phyloP scores from a whole-genome alignment of 2,797 vertebrate species.

The Arnoldichthys spilopterus region DNA sequence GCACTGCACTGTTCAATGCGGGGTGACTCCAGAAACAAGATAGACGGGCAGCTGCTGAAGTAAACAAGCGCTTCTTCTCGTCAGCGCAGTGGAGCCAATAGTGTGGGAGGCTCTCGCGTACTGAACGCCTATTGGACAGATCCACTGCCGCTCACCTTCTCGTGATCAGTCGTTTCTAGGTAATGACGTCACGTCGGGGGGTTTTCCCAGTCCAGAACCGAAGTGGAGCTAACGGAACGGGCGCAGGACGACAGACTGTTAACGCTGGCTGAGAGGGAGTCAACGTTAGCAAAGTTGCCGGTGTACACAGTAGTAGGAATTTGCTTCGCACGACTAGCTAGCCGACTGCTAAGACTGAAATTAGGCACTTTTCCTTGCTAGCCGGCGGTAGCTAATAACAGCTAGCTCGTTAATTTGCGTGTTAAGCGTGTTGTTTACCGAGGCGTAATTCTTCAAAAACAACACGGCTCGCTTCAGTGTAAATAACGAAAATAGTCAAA shows the following conservation, averaged over 20 bases:
- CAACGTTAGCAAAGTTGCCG: not conserved
- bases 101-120: not conserved
- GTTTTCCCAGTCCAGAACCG: slow-evolving; percentile 58
- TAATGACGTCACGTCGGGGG: slow-evolving; percentile 65
- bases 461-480: not conserved
- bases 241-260: not conserved
- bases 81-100: slow-evolving; percentile 45
- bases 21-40: not conserved
- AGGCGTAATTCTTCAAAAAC: not conserved
- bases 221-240: not conserved
- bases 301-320: not conserved
- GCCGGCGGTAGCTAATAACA: not conserved
- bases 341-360: not conserved
- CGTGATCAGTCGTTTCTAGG: slow-evolving; percentile 55
- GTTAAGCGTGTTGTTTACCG: slow-evolving; percentile 1
- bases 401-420: not conserved
- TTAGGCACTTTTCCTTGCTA: not conserved
- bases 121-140: slow-evolving; percentile 60
- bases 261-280: not conserved
- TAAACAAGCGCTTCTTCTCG: slow-evolving; percentile 22
- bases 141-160: slow-evolving; percentile 58
- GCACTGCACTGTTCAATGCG: not conserved
- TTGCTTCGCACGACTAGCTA: not conserved
- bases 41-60: not conserved
- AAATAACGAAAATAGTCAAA: too few species aligned